Evolutionary conservation across 2,797 vertebrate species (phyloP), one percentile per base, ranked within the genome.

Genomic region (Florisuga fusca): DNA sequence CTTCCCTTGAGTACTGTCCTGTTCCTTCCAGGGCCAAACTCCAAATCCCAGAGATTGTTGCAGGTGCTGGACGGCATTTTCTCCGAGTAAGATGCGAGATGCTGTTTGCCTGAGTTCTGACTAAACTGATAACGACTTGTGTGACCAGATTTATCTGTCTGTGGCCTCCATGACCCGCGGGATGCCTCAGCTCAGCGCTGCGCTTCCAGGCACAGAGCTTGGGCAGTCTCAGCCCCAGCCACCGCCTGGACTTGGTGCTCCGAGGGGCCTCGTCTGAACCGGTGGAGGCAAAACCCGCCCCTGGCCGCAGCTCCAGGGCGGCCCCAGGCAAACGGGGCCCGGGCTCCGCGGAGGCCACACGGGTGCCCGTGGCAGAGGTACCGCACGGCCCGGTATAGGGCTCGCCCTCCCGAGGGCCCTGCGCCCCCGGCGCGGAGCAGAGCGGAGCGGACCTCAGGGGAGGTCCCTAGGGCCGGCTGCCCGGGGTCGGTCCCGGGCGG

Each of bases 401-500:
- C 27, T n/a, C 38, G 18, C 48, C 48, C 43, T 19, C 58, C 41
- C 27, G 45, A 18, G 55, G 48, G 14, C 25, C 33, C 38, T 41
- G 38, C 14, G 38, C 13, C 51, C 38, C 38, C 14, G 38, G 38
- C 26, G 61, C 20, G 15, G 43, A 48, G 48, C 16, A 12, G 43
- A 48, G 45, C 45, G 17, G 45, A 9, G 45, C 45, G 45, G 45
- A 20, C 45, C 45, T 20, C 33, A 43, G 75, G 53, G 80, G 41
- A n/a, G 31, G 46, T 20, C 38, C 53, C 63, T 18, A 8, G 57
- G 16, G 46, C 45, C 25, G 57, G 62, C 66, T 33, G 54, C 15
- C 51, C 63, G 71, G 69, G 41, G 84, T 80, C 41, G 25, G 92
- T 78, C 81, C 89, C 89, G 81, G 69, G 71, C n/a, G 33, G 53